These are phyloP conservation scores for Porites lobata DNA, from an alignment of 92 coral and sea anemone genomes.

Conservation along the genomic window DNA sequence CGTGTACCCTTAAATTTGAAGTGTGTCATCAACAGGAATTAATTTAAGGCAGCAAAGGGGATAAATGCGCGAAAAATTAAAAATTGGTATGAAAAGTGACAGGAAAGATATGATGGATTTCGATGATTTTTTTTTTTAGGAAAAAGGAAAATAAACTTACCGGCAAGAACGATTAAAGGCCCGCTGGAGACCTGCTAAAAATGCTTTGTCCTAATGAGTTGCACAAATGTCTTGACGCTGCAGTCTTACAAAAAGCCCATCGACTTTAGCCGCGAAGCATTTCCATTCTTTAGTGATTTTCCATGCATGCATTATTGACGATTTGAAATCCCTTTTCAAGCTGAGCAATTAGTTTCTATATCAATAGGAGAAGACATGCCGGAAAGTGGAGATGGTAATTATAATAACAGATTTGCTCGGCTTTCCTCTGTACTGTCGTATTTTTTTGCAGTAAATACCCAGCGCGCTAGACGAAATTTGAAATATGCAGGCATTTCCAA, in stretches of 20 bases:
- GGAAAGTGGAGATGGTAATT: conserved; percentile 28
- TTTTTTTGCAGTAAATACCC: background rate
- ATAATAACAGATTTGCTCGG: conserved; percentile 5
- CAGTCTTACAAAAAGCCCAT: background rate
- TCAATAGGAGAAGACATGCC: conserved; percentile 26
- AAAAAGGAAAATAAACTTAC: background rate
- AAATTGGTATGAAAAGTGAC: background rate
- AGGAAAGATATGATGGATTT: background rate
- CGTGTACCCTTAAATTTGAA: background rate
- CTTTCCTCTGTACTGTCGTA: background rate
- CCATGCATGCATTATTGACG: conserved; percentile 32
- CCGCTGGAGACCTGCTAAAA: too few relatives aligned
- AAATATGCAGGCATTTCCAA: background rate
- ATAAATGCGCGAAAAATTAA: background rate
- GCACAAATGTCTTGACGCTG: background rate
- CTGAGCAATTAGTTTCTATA: conserved; percentile 44
- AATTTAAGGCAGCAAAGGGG: background rate
- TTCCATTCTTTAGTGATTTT: conserved; percentile 5
- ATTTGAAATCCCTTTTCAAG: conserved; percentile 26
- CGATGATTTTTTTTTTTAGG: background rate
- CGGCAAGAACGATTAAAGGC: background rate
- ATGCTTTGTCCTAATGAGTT: background rate
- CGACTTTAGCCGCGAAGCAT: background rate
- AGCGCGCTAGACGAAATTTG: background rate
- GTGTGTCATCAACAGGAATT: background rate